Base-by-base conservation (phyloP, 1,140 invertebrate species). In the Mylabris phalerata region DNA sequence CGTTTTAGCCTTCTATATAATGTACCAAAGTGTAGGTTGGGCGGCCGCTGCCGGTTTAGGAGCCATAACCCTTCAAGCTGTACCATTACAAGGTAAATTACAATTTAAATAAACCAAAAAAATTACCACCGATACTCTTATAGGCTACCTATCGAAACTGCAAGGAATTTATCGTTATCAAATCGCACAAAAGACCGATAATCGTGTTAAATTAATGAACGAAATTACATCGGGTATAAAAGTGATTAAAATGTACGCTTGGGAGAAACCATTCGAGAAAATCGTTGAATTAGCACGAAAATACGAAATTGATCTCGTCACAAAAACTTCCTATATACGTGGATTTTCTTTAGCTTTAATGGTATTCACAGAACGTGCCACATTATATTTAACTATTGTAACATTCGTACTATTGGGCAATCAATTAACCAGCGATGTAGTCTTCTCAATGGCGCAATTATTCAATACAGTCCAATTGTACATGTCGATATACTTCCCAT, bases 241-340 rank as follows among this genome's bases (percentile, higher is more conserved):
- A 75, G 86, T 93, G 0, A 86, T 87, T 51, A 94, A 93, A 79
- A 92, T 92, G 89, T 90, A 90, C 64, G 82, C 86, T 2, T 91
- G 89, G 89, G 89, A 91, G 65, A 85, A 84, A 63, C 85, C 87
- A 4, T 90, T 91, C 67, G 80, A 84, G 51, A 78, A 81, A 62
- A 68, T 89, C 3, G 84, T 89, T 2, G 77, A 81, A 47, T 61
- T 78, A 26, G 76, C 80, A 4, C 73, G 84, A 73, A 80, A 74
- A 72, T 57, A 57, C 25, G 87, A 90, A 75, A 80, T 88, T 3
- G 77, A 81, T 55, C 78, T 84, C 41, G 79, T 91, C 46, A 80
- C 81, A 45, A 74, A 80, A 44, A 83, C 86, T 24, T 86, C 87
- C 0, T 85, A 87, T 67, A 80, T 90, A 51, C 80, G 84, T 70